A percentile compares a stretch with the other conserved stretches of the same genome.
phyloP scores from a whole-genome alignment of 2,888 invertebrate species.

The Amorpha juglandis region DNA sequence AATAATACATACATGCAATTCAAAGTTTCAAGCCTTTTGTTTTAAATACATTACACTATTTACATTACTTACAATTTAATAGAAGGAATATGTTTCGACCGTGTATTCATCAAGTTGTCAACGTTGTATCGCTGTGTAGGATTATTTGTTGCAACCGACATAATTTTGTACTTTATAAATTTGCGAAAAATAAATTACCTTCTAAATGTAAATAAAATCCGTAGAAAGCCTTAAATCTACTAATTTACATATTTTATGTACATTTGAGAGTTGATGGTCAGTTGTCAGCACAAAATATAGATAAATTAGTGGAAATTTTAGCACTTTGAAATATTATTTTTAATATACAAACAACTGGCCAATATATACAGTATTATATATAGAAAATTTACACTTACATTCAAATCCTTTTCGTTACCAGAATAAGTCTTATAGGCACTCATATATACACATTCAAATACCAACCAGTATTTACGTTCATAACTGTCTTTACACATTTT shows the following conservation, averaged over 20 bases:
- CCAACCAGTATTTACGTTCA: conserved; percentile 8
- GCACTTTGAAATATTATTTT: conserved; percentile 15
- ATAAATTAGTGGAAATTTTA: conserved; percentile 11
- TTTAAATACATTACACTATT: conserved; percentile 24
- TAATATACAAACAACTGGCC: conserved; percentile 6
- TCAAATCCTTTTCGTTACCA: conserved; percentile 19
- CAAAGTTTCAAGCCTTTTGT: conserved; percentile 13
- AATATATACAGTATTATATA: conserved; percentile 7
- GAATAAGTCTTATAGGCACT: conserved; percentile 15
- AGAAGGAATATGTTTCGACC: conserved; percentile 16
- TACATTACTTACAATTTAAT: conserved; percentile 17
- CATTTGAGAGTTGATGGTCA: conserved; percentile 3
- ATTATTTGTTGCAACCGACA: conserved; percentile 7
- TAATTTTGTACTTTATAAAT: conserved; percentile 21
- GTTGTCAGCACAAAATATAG: neutral
- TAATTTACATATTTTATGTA: conserved; percentile 14
- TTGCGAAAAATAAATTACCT: conserved; percentile 14
- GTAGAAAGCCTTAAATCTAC: conserved; percentile 4
- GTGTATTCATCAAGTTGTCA: neutral
- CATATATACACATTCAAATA: conserved; percentile 26
- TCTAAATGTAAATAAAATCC: conserved; percentile 15
- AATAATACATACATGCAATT: conserved; percentile 15
- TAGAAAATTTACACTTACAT: conserved; percentile 22
- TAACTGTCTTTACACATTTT: conserved; percentile 16
- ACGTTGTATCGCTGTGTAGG: conserved; percentile 4